Evolutionary conservation across 2,797 vertebrate species (phyloP).

Genomic region (Rhinichthys osculus): DNA sequence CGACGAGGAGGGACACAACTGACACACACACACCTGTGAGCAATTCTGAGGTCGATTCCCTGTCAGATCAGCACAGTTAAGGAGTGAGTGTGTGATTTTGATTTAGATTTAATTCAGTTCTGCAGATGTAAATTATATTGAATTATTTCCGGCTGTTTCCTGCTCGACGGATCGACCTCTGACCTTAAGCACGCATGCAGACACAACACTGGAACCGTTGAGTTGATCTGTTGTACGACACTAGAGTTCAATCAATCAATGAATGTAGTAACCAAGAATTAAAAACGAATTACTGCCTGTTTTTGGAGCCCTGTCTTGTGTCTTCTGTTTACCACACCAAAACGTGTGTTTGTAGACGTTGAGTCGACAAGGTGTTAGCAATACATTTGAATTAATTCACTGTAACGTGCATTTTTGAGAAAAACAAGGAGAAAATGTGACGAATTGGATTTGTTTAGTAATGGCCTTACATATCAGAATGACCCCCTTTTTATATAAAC

Average conservation of each 20-base stretch:
- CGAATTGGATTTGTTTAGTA: too few species aligned
- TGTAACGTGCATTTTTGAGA: too few species aligned
- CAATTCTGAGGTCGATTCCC: conserved; percentile 3
- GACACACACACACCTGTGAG: conserved; percentile 51
- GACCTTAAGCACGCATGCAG: conserved; percentile 27
- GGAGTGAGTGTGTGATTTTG: neutral
- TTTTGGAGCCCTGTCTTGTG: conserved; percentile 59
- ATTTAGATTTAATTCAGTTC: neutral
- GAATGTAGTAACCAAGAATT: conserved; percentile 75
- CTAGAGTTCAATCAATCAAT: conserved; percentile 74
- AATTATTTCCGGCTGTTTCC: neutral
- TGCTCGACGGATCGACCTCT: neutral
- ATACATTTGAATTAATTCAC: too few species aligned
- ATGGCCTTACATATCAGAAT: too few species aligned
- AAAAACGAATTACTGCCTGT: conserved; percentile 73
- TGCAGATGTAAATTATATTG: neutral
- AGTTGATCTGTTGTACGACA: conserved; percentile 63
- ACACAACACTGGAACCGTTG: neutral
- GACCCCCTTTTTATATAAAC: too few species aligned
- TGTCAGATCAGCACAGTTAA: neutral
- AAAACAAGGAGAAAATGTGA: too few species aligned
- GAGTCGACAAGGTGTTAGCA: too few species aligned
- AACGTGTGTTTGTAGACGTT: neutral
- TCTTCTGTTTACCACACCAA: conserved; percentile 12
- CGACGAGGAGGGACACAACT: conserved; percentile 76